Evolutionary conservation across 2,797 vertebrate genomes (phyloP).

Genomic region (Spheniscus humboldti): DNA sequence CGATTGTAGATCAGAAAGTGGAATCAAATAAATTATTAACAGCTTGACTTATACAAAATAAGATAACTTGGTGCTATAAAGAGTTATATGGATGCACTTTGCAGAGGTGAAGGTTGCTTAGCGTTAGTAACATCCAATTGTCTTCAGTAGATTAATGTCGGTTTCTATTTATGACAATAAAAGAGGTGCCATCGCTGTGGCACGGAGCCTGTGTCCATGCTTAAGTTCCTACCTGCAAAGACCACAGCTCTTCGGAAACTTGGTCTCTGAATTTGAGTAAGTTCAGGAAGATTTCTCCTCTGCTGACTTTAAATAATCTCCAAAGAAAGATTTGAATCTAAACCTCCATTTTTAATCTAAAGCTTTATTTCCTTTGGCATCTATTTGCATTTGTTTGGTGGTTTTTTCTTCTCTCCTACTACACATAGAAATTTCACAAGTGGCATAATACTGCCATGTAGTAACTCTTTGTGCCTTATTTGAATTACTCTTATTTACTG

Average conservation of each 20-base stretch:
- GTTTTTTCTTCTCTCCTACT: neutral
- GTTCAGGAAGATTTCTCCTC: neutral
- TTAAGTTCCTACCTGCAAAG: neutral
- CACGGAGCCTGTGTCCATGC: neutral
- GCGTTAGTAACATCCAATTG: neutral
- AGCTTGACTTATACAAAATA: neutral
- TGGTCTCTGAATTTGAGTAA: neutral
- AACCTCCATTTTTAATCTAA: neutral
- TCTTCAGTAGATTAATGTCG: neutral
- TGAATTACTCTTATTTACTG: conserved; percentile 5
- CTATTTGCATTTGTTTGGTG: neutral
- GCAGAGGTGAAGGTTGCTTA: neutral
- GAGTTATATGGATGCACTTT: neutral
- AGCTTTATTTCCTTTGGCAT: neutral
- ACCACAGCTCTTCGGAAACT: neutral
- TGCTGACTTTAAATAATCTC: neutral
- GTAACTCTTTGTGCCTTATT: neutral
- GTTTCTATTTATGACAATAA: neutral
- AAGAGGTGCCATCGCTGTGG: neutral
- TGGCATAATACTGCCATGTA: neutral
- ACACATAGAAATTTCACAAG: neutral
- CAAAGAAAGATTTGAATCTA: neutral
- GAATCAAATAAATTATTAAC: neutral
- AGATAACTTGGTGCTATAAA: neutral
- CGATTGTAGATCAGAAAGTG: fast-evolving